phyloP scores from a whole-genome alignment of 1,140 invertebrate genomes.

The Maconellicoccus hirsutus region DNA sequence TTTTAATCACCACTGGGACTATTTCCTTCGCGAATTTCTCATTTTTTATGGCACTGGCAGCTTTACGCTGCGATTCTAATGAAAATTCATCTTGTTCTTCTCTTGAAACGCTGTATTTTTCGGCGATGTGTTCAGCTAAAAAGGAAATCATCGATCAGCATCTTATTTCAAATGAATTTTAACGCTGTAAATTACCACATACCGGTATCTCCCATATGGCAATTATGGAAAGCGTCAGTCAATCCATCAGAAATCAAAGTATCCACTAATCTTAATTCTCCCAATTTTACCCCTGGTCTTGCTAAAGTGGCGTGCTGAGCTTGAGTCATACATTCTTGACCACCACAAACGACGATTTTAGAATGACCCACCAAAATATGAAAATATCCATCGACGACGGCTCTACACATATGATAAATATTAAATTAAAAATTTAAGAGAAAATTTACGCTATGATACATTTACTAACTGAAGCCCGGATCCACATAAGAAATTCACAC shows the following conservation, averaged over 20 bases:
- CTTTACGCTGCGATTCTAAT: constrained; percentile 55
- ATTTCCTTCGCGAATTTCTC: constrained; percentile 63
- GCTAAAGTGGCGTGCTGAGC: constrained; percentile 58
- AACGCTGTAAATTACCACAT: constrained; percentile 26
- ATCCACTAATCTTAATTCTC: constrained; percentile 51
- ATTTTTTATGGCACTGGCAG: constrained; percentile 47
- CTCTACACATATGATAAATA: constrained; percentile 23
- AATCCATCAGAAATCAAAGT: constrained; percentile 65
- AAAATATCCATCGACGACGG: constrained; percentile 54
- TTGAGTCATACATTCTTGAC: constrained; percentile 77
- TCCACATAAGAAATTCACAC: constrained; percentile 77
- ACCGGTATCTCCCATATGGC: constrained; percentile 81
- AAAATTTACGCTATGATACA: neutral
- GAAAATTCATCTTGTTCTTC: constrained; percentile 67
- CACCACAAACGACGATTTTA: constrained; percentile 62
- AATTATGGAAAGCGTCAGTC: constrained; percentile 62
- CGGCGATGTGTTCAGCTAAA: constrained; percentile 65
- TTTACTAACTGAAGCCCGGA: constrained; percentile 61
- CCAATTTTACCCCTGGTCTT: constrained; percentile 57
- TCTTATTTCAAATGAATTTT: too few species aligned
- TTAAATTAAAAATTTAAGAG: neutral
- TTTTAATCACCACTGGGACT: constrained; percentile 44
- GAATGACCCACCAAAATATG: constrained; percentile 58
- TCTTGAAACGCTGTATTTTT: constrained; percentile 52
- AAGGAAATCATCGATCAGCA: constrained; percentile 16